These are phyloP conservation scores for Cnemophilus loriae DNA, from an alignment of 2,113 vertebrate genomes.

Conservation along the genomic window DNA sequence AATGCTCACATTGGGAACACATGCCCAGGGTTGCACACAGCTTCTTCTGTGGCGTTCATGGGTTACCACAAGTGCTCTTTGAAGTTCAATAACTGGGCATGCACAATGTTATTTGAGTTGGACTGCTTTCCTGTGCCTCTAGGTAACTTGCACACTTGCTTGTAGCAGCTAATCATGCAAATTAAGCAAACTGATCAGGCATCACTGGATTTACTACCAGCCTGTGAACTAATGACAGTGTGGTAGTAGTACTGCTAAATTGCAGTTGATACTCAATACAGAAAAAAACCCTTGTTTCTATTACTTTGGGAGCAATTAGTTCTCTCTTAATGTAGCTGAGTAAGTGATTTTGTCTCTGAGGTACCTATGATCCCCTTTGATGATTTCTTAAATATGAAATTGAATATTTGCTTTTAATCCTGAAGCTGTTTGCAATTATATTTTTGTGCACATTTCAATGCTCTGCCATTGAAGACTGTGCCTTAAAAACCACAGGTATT, in stretches of 20 bases:
- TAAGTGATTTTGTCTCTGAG: slow-evolving; percentile 8
- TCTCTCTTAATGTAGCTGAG: background rate
- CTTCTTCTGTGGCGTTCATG: background rate
- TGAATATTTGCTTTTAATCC: slow-evolving; percentile 20
- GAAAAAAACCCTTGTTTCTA: background rate
- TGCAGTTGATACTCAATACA: background rate
- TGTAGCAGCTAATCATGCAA: background rate
- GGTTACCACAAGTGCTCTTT: background rate
- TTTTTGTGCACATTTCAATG: background rate
- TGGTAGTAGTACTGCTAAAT: background rate
- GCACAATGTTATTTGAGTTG: background rate
- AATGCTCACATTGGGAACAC: accelerated
- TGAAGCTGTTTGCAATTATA: background rate
- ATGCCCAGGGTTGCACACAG: background rate
- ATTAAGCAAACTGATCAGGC: background rate
- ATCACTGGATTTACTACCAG: background rate
- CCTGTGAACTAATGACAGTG: background rate
- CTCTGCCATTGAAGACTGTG: background rate
- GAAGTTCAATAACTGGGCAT: background rate
- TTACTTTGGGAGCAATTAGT: slow-evolving; percentile 16
- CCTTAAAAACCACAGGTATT: background rate
- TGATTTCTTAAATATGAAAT: background rate
- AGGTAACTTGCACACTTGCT: background rate
- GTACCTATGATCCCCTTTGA: background rate
- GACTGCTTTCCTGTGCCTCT: background rate